Evolutionary conservation across 2,113 vertebrate species (phyloP).

Genomic region (Calidris pygmaea): DNA sequence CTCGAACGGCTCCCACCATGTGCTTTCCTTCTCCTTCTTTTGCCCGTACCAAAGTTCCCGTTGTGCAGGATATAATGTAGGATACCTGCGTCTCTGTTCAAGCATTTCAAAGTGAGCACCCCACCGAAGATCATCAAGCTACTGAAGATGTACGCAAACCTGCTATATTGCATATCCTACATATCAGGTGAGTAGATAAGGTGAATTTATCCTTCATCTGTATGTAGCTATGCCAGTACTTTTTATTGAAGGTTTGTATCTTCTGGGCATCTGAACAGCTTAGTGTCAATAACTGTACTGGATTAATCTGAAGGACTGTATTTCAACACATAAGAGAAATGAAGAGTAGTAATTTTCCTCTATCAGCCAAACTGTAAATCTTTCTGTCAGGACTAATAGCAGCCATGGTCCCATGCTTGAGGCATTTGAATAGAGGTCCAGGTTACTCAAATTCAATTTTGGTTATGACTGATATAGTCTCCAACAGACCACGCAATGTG

Average conservation of each 20-base stretch:
- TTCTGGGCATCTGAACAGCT: neutral
- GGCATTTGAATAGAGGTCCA: neutral
- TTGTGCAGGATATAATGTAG: neutral
- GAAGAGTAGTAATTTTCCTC: neutral
- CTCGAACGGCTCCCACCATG: fast-evolving
- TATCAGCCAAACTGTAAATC: neutral
- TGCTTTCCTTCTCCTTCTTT: neutral
- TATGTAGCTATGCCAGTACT: neutral
- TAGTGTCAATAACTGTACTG: neutral
- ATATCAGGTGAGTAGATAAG: neutral
- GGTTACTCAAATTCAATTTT: neutral
- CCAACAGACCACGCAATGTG: neutral
- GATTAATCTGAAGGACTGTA: neutral
- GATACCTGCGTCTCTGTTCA: neutral
- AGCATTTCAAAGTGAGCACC: neutral
- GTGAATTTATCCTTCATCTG: neutral
- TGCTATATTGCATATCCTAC: neutral
- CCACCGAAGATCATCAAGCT: neutral
- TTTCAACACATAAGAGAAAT: neutral
- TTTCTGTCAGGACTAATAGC: neutral
- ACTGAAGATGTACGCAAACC: neutral
- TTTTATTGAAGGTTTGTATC: neutral
- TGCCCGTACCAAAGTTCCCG: neutral
- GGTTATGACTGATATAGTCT: neutral
- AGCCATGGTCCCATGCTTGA: neutral